Base-by-base conservation (phyloP, 2,113 vertebrate genomes). In the Saccopteryx bilineata region DNA sequence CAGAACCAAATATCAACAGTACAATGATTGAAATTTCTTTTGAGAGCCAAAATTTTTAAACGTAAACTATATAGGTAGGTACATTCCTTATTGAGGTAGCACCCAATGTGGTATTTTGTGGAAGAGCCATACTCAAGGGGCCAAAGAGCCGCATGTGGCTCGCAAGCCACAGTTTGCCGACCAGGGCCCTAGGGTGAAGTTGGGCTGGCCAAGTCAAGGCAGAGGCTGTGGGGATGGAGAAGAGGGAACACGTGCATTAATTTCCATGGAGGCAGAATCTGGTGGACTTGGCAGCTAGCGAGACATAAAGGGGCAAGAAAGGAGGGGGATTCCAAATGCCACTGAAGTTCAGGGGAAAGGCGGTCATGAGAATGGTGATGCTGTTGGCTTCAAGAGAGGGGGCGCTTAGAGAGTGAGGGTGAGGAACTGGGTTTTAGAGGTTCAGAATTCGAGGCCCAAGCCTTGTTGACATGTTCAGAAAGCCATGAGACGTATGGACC, bases 241-340 rank as follows among this genome's bases (percentile, higher is more conserved):
- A 5, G 24, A 65, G 33, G 78, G 10, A 11, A 17, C 5, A 5
- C 5, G 0, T 46, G 66, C 12, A 0, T 61, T 50, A 17, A 9
- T 81, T 68, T 26, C 24, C 26, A 0, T 5, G 71, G 75, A 87
- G n/a, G 56, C 69, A 61, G 46, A 61, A 33, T 31, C 58, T 0
- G 7, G 39, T 39, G 28, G 31, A 31, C 33, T 85, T 79, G 69
- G 18, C 31, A 46, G 48, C 54, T 9, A 31, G 28, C 39, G 58
- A 54, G 78, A 46, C 65, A 28, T 14, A 23, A 94, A 54, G 61
- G 63, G n/a, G 46, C 33, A 23, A 21, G 39, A 39, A 85, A 81
- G 8, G 72, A 86, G 0, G 9, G 31, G 18, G 13, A 28, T 28
- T 82, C 50, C 81, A 48, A 76, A 46, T 31, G n/a, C 46, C 39